Conservation (phyloP, 1,140 invertebrate genomes). For the Drosophila sp. region DNA sequence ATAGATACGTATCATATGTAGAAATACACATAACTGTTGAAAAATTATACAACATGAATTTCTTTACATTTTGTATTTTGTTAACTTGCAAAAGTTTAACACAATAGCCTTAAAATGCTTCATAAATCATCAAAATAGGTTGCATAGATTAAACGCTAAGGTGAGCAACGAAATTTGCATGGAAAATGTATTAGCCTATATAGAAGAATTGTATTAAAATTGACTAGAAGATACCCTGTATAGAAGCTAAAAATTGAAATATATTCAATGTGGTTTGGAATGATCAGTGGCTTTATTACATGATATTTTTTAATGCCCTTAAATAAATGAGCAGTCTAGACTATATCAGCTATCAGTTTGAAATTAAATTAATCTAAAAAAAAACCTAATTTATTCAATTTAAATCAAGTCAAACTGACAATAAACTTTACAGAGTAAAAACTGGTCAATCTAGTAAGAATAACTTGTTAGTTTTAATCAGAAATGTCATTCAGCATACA, state of each 20-base stretch:
- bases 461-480: too few relatives aligned
- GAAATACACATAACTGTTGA: background rate
- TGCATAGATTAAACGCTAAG: slow-evolving; percentile 23
- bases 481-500: too few relatives aligned
- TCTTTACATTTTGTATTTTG: slow-evolving; percentile 1
- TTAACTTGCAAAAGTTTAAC: slow-evolving; percentile 12
- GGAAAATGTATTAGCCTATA: slow-evolving; percentile 15
- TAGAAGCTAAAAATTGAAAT: background rate
- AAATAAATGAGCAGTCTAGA: too few relatives aligned
- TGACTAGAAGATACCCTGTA: background rate
- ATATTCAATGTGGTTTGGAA: too few relatives aligned
- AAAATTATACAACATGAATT: slow-evolving; percentile 4
- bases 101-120: slow-evolving; percentile 13
- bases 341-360: too few relatives aligned
- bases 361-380: too few relatives aligned
- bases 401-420: too few relatives aligned
- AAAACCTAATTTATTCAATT: too few relatives aligned
- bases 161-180: slow-evolving; percentile 24
- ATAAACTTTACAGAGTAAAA: background rate
- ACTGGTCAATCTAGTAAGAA: too few relatives aligned
- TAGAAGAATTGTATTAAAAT: background rate
- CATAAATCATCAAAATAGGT: slow-evolving; percentile 29
- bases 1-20: background rate
- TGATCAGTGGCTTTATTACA: too few relatives aligned
- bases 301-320: too few relatives aligned